Conservation (phyloP, 2,797 vertebrate genomes). For the Cygnus olor region DNA sequence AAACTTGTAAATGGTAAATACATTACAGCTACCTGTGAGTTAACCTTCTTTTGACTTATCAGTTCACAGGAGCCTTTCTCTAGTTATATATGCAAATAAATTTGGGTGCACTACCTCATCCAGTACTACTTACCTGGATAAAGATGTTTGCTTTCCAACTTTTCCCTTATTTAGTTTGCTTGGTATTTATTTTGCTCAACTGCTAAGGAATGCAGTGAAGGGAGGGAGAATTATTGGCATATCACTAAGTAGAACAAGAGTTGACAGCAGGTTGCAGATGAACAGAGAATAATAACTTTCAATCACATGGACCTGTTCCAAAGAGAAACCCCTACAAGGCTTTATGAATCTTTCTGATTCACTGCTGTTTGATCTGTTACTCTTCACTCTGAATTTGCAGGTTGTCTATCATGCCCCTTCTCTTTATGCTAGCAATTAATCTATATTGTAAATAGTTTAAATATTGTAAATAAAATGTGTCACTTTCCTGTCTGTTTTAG, state of each 20-base stretch:
- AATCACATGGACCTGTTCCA: neutral
- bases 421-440: neutral
- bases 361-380: neutral
- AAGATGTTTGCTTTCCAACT: neutral
- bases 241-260: neutral
- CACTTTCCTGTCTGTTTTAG: neutral
- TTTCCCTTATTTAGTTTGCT: neutral
- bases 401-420: neutral
- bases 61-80: slow-evolving; percentile 8
- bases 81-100: neutral
- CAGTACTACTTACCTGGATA: neutral
- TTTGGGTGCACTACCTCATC: neutral
- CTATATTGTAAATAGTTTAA: neutral
- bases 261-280: neutral
- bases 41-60: neutral
- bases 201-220: neutral
- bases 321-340: neutral
- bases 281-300: neutral
- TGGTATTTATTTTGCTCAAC: neutral
- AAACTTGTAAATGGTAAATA: neutral
- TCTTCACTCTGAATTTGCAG: neutral
- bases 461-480: neutral
- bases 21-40: neutral
- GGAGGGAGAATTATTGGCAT: neutral
- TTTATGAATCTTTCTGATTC: neutral